Conservation (phyloP, 2,797 vertebrate species). For the Gymnopithys bicolor region DNA sequence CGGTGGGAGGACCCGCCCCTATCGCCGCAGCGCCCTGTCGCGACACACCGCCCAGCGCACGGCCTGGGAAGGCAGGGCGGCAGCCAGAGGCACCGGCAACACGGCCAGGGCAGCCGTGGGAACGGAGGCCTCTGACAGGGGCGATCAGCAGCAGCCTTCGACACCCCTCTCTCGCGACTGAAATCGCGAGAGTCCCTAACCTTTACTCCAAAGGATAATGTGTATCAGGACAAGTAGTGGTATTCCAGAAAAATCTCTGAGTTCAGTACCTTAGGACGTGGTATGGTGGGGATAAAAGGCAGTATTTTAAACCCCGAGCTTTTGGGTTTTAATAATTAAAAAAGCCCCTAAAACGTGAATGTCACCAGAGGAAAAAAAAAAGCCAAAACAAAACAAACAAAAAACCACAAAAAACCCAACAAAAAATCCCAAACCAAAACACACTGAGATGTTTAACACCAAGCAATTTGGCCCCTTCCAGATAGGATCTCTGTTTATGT, state of each 20-base stretch:
- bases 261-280: not conserved
- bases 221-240: not conserved
- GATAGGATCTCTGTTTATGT: too few relatives aligned
- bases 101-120: not conserved
- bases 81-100: too few relatives aligned
- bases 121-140: too few relatives aligned
- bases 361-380: not conserved
- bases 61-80: too few relatives aligned
- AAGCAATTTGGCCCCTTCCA: fast-evolving
- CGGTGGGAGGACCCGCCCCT: slow-evolving; percentile 1
- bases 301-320: not conserved
- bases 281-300: fast-evolving
- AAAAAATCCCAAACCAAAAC: not conserved
- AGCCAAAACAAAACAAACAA: not conserved
- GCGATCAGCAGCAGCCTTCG: not conserved
- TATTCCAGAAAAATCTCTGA: not conserved
- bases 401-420: not conserved
- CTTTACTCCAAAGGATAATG: fast-evolving
- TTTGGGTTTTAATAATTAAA: not conserved
- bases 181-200: not conserved
- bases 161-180: too few relatives aligned
- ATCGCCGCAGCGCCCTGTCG: not conserved
- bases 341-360: not conserved
- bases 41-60: not conserved
- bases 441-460: fast-evolving